Base-by-base conservation (phyloP, 2,888 invertebrate genomes). In the Drosophila phalerata region DNA sequence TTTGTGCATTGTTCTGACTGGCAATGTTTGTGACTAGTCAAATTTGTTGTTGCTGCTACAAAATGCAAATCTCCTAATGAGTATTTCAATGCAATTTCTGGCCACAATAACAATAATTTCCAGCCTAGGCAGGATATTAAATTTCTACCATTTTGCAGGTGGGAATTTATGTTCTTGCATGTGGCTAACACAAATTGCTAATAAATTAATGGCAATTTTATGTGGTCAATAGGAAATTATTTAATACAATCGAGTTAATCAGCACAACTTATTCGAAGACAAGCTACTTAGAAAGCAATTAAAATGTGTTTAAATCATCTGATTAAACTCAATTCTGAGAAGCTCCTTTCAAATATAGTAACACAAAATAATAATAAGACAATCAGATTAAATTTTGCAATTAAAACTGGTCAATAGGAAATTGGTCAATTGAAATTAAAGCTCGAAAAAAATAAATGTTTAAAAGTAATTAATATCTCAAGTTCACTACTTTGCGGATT, bases 171-270 rank as follows among this genome's bases (percentile, higher is more conserved):
- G 34, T 4, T 37, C 5, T 25, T 37, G 38, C 22, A 19, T 38
- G 32, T 19, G 32, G 13, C 19, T 42, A 30, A 11, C 10, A 11
- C 10, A 32, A 32, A n/a, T 40, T 32, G 10, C n/a, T 17, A 17
- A 34, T 51, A 34, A 61, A 37, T 37, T 61, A 30, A 37, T 17
- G 15, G 22, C 40, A 15, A 30, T 28, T 55, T 42, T 17, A 42
- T 53, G 53, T 53, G 53, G 40, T 53, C 53, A 25, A 52, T 13
- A 25, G 38, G 52, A 51, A 22, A 51, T 51, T 51, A 25, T 34
- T 10, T 37, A 22, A 52, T 22, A 22, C 15, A 52, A 52, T 52
- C 25, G 25, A 28, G 28, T 15, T 51, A 34, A 37, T n/a, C 5
- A 22, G 34, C 5, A n/a, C 17, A 22, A 19, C 34, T 34, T 34